Base-by-base conservation (phyloP, 2,888 invertebrate species). In the Sclerodermus sp. region DNA sequence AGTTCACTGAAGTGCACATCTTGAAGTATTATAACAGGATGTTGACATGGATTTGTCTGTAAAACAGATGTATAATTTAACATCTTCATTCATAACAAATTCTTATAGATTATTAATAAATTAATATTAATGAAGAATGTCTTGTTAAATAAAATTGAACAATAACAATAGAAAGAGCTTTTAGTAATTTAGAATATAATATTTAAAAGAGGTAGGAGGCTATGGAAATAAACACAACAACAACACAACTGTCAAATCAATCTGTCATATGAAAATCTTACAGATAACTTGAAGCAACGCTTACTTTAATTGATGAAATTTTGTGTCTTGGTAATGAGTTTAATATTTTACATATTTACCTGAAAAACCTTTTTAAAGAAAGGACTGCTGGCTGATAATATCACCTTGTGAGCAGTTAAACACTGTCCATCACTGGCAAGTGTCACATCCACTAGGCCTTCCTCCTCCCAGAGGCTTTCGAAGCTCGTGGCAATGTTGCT, bases 21-120 rank as follows among this genome's bases (percentile, higher is more conserved):
- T 76, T 87, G 85, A 52, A 88, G 82, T 66, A 88, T 87, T 79
- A 88, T 86, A 76, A 88, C 87, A 62, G 88, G 88, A 81, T 87
- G 86, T 70, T 84, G 85, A 79, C 85, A 86, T 72, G 88, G 87
- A 81, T 88, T 88, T 77, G 86, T 85, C 87, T 87, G 77, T 53
- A 81, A 83, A 34, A 12, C 17, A 36, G 31, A 38, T 1, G 17
- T 6, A 3, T 5, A 23, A 15, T 4, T 30, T 30, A 9, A 9
- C 8, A 29, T 8, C 18, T 42, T 15, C 12, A 10, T 30, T 42
- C 15, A 15, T n/a, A 10, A 12, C 6, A 42, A 8, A 18, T 42
- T 50, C 43, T 45, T 48, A 52, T 37, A 37, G 8, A 37, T 37
- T 37, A 37, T 37, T 37, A 9, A 37, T 9, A 37, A 30, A 30